Conservation (phyloP, 2,113 vertebrate species). For the Cyanistes caeruleus region DNA sequence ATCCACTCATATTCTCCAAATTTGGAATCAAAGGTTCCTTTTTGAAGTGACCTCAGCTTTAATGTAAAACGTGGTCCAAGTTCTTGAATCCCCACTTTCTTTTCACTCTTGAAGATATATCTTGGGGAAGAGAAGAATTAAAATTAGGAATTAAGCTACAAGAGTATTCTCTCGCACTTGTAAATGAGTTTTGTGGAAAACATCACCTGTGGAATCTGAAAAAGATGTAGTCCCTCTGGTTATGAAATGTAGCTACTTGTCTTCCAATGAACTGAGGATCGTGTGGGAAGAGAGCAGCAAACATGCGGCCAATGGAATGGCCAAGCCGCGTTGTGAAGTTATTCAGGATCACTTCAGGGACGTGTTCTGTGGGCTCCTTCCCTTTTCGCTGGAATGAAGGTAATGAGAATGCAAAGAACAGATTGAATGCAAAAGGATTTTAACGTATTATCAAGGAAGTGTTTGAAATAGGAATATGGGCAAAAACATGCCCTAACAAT, state of each 20-base stretch:
- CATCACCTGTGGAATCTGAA: conserved; percentile 95
- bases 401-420: background rate
- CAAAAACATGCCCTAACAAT: background rate
- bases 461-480: background rate
- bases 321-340: conserved; percentile 94
- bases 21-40: conserved; percentile 98
- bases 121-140: conserved; percentile 35
- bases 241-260: conserved; percentile 97
- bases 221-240: conserved; percentile 96
- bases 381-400: conserved; percentile 83
- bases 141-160: background rate
- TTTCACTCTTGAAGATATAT: conserved; percentile 97
- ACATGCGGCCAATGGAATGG: conserved; percentile 89
- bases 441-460: background rate
- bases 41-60: conserved; percentile 95
- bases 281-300: conserved; percentile 94
- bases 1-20: conserved; percentile 98
- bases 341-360: conserved; percentile 93
- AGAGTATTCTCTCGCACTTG: background rate
- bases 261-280: conserved; percentile 93
- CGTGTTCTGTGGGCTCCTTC: conserved; percentile 89
- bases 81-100: conserved; percentile 96
- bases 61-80: conserved; percentile 96
- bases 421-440: background rate
- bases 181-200: background rate